Conservation (phyloP, 92 coral and sea anemone genomes). For the Pocillopora grandis region DNA sequence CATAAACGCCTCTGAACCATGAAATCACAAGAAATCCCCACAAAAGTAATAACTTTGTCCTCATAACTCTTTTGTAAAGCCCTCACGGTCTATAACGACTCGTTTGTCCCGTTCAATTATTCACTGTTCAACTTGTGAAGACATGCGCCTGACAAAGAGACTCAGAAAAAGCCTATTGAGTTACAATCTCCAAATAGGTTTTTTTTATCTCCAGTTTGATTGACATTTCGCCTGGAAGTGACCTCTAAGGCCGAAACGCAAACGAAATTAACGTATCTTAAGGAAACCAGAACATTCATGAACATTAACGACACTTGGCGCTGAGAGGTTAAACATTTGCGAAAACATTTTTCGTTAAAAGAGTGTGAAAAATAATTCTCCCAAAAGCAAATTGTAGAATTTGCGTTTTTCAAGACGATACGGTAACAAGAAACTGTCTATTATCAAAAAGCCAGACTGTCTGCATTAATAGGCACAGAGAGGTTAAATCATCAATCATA, state of each 20-base stretch:
- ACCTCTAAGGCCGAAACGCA: slow-evolving; percentile 36
- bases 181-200: slow-evolving; percentile 76
- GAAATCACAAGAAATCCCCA: slow-evolving; percentile 54
- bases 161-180: slow-evolving; percentile 57
- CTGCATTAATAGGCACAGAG: not conserved
- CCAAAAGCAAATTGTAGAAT: too few relatives aligned
- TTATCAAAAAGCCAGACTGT: slow-evolving; percentile 1
- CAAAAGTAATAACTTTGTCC: slow-evolving; percentile 11
- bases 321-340: too few relatives aligned
- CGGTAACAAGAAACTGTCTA: not conserved
- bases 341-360: too few relatives aligned
- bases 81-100: not conserved
- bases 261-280: slow-evolving; percentile 12
- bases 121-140: slow-evolving; percentile 20
- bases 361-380: too few relatives aligned
- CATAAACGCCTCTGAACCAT: slow-evolving; percentile 16
- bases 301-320: not conserved
- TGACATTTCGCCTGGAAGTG: slow-evolving; percentile 65
- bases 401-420: not conserved
- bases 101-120: slow-evolving; percentile 21
- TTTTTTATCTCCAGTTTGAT: slow-evolving; percentile 55
- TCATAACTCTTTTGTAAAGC: slow-evolving; percentile 20
- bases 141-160: slow-evolving; percentile 40
- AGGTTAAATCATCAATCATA: slow-evolving; percentile 26
- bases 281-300: slow-evolving; percentile 2